Evolutionary conservation across 2,113 vertebrate species (phyloP), one percentile per base, ranked within the genome.

Genomic region (Glaucomys volans): DNA sequence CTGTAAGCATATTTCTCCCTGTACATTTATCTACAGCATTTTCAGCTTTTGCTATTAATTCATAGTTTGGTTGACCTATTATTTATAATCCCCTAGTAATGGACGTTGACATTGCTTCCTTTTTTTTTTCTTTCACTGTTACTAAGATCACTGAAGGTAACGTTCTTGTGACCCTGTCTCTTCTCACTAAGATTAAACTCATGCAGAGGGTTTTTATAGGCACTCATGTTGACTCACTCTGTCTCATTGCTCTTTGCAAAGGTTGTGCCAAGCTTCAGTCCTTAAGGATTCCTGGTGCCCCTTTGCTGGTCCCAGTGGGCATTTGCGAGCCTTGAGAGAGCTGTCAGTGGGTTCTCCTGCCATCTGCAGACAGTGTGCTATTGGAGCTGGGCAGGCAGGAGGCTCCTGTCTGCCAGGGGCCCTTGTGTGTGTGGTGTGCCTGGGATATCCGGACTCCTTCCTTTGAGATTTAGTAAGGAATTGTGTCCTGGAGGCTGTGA

Each of bases 381-480:
- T 16, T 59, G 44, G 37, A 76, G 44, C 30, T 5, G 0, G 54
- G 17, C 4, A 14, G 57, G 37, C 5, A 0, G 8, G 16, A 42
- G 40, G 14, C 20, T 24, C 0, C 0, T 24, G 7, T 32, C 40
- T 50, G 69, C 74, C 26, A 2, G 4, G 3, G 4, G 42, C 13
- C 12, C 4, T 11, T n/a, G 44, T 37, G 62, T 26, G 37, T 2
- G 4, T 35, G 28, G n/a, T 52, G 6, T 40, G 2, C 12, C 0
- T 40, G 0, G 14, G 52, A 0, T 44, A 2, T 2, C 17, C 35
- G 52, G 47, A 57, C 47, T 28, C 44, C 16, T 54, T 71, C 66
- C 69, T 91, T 89, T 30, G 47, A 22, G 20, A 9, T 52, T 66
- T 42, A 28, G 28, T 26, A 5, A 35, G 44, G 28, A 20, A 22